These are phyloP conservation scores for Anodontia alba DNA, from an alignment of 2,888 invertebrate genomes.

Conservation along the genomic window DNA sequence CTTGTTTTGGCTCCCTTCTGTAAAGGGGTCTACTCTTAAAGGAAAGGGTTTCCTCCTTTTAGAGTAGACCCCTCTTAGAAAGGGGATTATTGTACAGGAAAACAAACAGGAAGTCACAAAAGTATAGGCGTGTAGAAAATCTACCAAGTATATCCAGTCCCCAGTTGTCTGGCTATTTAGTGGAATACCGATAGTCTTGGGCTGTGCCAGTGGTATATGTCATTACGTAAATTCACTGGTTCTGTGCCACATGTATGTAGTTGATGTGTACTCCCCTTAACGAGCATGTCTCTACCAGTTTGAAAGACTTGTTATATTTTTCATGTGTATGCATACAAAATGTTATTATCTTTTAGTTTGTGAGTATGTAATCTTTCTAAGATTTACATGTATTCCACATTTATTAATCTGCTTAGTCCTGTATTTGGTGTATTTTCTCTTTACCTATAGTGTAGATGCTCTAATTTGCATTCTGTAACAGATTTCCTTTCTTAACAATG, in stretches of 20 bases:
- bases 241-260: neutral
- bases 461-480: slow-evolving; percentile 3
- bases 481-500: neutral
- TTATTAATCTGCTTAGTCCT: slow-evolving; percentile 50
- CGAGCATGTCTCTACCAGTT: slow-evolving; percentile 17
- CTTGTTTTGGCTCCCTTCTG: too few relatives aligned
- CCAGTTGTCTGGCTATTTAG: too few relatives aligned
- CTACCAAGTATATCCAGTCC: too few relatives aligned
- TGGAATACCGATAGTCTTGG: too few relatives aligned
- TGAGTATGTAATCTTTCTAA: neutral
- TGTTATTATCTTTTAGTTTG: neutral
- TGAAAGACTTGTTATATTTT: slow-evolving; percentile 13
- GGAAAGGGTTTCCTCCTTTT: too few relatives aligned
- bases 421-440: slow-evolving; percentile 52
- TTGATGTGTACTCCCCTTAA: slow-evolving; percentile 18
- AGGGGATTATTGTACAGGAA: too few relatives aligned
- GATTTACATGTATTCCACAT: slow-evolving; percentile 39
- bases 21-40: too few relatives aligned
- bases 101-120: too few relatives aligned
- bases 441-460: slow-evolving; percentile 43
- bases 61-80: too few relatives aligned
- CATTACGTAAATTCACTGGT: too few relatives aligned
- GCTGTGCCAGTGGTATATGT: too few relatives aligned
- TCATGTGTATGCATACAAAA: slow-evolving; percentile 34
- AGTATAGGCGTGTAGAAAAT: too few relatives aligned